phyloP scores from a whole-genome alignment of 2,888 invertebrate species.

The Melikaiella ostensackeni region DNA sequence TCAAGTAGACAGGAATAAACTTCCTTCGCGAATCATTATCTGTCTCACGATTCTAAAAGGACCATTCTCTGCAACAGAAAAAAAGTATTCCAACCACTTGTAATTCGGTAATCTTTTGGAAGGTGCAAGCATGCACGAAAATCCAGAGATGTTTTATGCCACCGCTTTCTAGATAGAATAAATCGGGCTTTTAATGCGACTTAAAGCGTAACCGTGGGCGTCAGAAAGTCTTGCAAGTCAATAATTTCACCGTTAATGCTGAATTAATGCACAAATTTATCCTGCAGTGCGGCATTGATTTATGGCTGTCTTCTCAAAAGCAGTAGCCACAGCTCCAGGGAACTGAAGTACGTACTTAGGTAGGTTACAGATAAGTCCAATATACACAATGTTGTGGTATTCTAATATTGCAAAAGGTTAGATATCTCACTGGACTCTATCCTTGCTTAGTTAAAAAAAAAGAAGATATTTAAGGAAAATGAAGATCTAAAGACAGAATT shows the following conservation, averaged over 20 bases:
- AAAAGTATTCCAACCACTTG: not conserved
- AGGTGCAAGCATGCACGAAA: slow-evolving; percentile 16
- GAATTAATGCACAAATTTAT: slow-evolving; percentile 70
- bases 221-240: slow-evolving; percentile 52
- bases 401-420: not conserved
- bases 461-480: not conserved
- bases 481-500: not conserved
- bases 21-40: not conserved
- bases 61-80: not conserved
- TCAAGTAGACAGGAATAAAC: not conserved
- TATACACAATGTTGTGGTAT: not conserved
- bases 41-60: not conserved
- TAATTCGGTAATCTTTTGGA: slow-evolving; percentile 9
- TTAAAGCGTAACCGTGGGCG: slow-evolving; percentile 34
- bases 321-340: slow-evolving; percentile 44
- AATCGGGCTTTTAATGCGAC: slow-evolving; percentile 62
- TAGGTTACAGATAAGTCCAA: slow-evolving; percentile 11
- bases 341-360: slow-evolving; percentile 45
- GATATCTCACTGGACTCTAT: too few relatives aligned
- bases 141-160: slow-evolving; percentile 56
- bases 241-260: slow-evolving; percentile 71
- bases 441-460: not conserved
- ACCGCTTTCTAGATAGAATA: slow-evolving; percentile 67
- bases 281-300: slow-evolving; percentile 59
- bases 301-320: slow-evolving; percentile 50